A percentile compares a stretch with the other conserved stretches of the same genome.
phyloP scores from a whole-genome alignment of 1,140 invertebrate genomes.

The Archegozetes longisetosus region DNA sequence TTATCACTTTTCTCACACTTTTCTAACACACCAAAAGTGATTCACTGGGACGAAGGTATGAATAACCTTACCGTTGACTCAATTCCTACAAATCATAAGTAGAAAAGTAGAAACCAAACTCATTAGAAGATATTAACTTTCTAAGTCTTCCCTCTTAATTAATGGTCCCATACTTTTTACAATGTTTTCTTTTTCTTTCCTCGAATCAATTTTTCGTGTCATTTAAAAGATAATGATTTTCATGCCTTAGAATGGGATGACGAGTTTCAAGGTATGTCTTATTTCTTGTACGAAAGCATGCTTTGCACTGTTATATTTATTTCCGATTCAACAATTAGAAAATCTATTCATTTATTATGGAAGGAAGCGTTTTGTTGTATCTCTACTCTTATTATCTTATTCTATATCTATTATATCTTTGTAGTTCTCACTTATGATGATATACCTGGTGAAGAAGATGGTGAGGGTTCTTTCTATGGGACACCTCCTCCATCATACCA shows the following conservation, averaged over 20 bases:
- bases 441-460: conserved; percentile 67
- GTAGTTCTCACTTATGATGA: conserved; percentile 98
- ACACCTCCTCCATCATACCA: conserved; percentile 40
- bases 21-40: conserved; percentile 15
- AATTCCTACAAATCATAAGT: too few species aligned
- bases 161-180: neutral
- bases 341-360: neutral
- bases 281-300: neutral
- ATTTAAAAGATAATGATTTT: conserved; percentile 23
- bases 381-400: neutral
- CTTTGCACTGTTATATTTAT: conserved; percentile 6
- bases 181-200: neutral
- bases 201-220: neutral
- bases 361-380: conserved; percentile 6
- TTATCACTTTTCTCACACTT: neutral
- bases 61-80: conserved; percentile 15
- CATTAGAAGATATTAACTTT: too few species aligned
- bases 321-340: neutral
- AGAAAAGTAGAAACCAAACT: too few species aligned
- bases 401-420: conserved; percentile 32
- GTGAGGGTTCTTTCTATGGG: conserved; percentile 58
- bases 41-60: conserved; percentile 24
- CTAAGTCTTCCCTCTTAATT: too few species aligned
- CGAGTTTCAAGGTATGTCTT: conserved; percentile 77
- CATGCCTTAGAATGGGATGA: conserved; percentile 99